Evolutionary conservation across 2,113 vertebrate species (phyloP).

Genomic region (Hyperopisus bebe): DNA sequence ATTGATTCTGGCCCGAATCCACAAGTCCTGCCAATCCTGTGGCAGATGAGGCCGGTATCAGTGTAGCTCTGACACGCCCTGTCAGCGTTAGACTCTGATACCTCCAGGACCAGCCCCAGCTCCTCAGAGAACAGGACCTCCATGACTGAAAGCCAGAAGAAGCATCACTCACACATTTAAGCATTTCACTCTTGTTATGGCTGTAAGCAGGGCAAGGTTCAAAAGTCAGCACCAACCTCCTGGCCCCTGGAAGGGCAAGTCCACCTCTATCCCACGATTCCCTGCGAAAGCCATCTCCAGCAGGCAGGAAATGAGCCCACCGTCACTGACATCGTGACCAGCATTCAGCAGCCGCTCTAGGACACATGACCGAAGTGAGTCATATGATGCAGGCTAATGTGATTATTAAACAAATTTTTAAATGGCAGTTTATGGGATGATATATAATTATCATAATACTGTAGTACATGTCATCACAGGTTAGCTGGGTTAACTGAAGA

Average conservation of each 20-base stretch:
- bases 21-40: constrained; percentile 62
- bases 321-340: constrained; percentile 86
- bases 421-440: neutral
- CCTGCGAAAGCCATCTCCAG: constrained; percentile 90
- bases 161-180: neutral
- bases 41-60: constrained; percentile 61
- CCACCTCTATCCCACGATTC: constrained; percentile 73
- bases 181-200: neutral
- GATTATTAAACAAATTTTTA: neutral
- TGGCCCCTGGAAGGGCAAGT: constrained; percentile 54
- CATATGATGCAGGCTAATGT: neutral
- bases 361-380: neutral
- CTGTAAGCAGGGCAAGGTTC: neutral
- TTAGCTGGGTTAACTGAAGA: neutral
- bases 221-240: constrained; percentile 54
- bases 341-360: constrained; percentile 71
- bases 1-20: constrained; percentile 62
- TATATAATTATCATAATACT: neutral
- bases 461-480: neutral
- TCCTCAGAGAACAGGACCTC: constrained; percentile 81
- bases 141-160: constrained; percentile 51
- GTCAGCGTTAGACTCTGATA: constrained; percentile 44
- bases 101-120: constrained; percentile 77
- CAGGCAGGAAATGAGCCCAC: constrained; percentile 76
- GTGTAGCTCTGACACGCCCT: constrained; percentile 58